phyloP scores from a whole-genome alignment of 2,113 vertebrate species.

The Pseudopodoces humilis region DNA sequence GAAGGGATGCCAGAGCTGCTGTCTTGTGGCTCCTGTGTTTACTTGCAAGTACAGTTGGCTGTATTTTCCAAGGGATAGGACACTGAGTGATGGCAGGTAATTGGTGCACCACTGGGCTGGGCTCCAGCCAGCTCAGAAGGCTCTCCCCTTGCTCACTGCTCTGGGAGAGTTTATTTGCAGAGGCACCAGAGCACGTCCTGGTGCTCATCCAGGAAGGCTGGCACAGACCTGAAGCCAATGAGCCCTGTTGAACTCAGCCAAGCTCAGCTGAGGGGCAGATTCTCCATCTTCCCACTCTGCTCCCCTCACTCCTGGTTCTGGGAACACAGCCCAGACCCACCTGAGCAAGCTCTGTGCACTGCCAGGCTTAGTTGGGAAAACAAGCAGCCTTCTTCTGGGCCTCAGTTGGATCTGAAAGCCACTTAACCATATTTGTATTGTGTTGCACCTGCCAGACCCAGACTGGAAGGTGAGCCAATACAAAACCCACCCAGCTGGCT shows the following conservation, averaged over 20 bases:
- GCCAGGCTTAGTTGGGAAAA: slow-evolving; percentile 5
- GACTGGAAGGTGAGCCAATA: background rate
- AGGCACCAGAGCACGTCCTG: background rate
- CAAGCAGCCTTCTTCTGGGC: background rate
- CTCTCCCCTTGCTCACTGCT: background rate
- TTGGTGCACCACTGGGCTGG: background rate
- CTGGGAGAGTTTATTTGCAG: background rate
- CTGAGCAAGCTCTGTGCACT: background rate
- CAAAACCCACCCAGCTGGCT: slow-evolving; percentile 7
- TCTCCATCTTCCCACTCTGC: background rate
- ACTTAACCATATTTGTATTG: background rate
- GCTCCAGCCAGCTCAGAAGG: background rate
- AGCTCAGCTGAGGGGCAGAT: background rate
- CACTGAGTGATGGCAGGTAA: background rate
- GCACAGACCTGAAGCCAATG: background rate
- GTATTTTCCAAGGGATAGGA: background rate
- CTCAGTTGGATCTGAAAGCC: background rate
- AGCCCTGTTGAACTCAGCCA: background rate
- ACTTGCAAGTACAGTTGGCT: background rate
- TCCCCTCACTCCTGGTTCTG: background rate
- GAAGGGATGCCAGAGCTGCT: background rate
- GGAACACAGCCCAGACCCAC: slow-evolving; percentile 29
- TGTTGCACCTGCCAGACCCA: background rate
- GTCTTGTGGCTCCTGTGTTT: background rate
- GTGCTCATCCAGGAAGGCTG: background rate